Evolutionary conservation across 1,140 invertebrate species (phyloP).

Genomic region (Drosophila parabipectinata): DNA sequence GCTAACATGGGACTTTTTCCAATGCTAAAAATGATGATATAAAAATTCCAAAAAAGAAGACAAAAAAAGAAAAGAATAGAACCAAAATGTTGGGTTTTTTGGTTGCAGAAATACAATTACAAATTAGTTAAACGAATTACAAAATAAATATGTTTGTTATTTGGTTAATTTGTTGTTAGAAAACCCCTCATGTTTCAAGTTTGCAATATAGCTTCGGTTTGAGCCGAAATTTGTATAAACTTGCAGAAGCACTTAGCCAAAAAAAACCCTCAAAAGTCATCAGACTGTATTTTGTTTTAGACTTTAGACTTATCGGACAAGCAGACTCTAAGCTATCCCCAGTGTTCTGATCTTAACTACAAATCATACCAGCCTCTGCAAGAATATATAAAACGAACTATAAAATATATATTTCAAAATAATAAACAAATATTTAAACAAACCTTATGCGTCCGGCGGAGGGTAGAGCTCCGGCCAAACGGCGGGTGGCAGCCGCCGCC

Average conservation of each 20-base stretch:
- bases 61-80: conserved; percentile 48
- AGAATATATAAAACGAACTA: background rate
- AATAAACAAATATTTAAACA: conserved; percentile 16
- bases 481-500: conserved; percentile 78
- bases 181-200: too few species aligned
- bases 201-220: too few species aligned
- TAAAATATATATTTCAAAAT: background rate
- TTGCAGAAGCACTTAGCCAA: background rate
- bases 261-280: too few species aligned
- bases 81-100: conserved; percentile 39
- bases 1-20: conserved; percentile 91
- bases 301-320: background rate
- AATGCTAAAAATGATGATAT: conserved; percentile 83
- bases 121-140: conserved; percentile 31
- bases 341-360: background rate
- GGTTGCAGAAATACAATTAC: conserved; percentile 32
- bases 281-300: too few species aligned
- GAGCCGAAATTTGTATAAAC: background rate
- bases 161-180: background rate
- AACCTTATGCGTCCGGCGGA: conserved; percentile 81
- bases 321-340: too few species aligned
- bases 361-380: background rate
- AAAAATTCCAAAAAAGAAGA: conserved; percentile 26
- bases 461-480: conserved; percentile 75
- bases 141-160: conserved; percentile 5